Evolutionary conservation across 2,797 vertebrate genomes (phyloP).

Genomic region (Pipistrellus nathusii): DNA sequence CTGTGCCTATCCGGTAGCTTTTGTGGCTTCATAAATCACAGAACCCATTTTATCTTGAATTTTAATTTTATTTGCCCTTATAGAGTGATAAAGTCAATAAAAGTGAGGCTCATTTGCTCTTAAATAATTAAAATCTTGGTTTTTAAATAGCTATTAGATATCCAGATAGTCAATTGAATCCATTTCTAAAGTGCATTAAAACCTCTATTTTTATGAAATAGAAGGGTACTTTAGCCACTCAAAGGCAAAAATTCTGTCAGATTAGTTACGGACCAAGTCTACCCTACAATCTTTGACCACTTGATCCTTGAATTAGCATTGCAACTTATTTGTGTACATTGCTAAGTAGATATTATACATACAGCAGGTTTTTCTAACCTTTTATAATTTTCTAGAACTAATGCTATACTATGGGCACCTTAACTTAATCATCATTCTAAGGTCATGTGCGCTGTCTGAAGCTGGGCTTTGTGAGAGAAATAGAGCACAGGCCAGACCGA

Average conservation of each 20-base stretch:
- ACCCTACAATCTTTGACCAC: background rate
- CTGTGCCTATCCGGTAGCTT: background rate
- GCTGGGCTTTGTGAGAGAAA: background rate
- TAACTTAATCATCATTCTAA: background rate
- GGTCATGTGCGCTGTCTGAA: background rate
- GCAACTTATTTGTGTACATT: background rate
- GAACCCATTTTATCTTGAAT: slow-evolving; percentile 42
- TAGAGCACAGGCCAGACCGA: too few relatives aligned
- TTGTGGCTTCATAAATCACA: background rate
- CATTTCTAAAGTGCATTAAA: slow-evolving; percentile 25
- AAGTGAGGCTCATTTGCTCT: slow-evolving; percentile 44
- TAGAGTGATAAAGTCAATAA: slow-evolving; percentile 37
- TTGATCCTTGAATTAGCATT: background rate
- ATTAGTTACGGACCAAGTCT: background rate
- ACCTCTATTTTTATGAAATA: slow-evolving; percentile 12
- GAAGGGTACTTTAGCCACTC: background rate
- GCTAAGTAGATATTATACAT: background rate
- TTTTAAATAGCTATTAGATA: slow-evolving; percentile 55
- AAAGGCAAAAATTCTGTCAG: slow-evolving; percentile 33
- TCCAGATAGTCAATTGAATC: background rate
- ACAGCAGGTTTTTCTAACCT: background rate
- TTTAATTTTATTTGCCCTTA: slow-evolving; percentile 43
- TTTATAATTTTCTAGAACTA: background rate
- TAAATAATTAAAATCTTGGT: slow-evolving; percentile 65
- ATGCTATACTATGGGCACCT: background rate